phyloP scores from a whole-genome alignment of 2,888 invertebrate species.

The Nomada lathburiana region DNA sequence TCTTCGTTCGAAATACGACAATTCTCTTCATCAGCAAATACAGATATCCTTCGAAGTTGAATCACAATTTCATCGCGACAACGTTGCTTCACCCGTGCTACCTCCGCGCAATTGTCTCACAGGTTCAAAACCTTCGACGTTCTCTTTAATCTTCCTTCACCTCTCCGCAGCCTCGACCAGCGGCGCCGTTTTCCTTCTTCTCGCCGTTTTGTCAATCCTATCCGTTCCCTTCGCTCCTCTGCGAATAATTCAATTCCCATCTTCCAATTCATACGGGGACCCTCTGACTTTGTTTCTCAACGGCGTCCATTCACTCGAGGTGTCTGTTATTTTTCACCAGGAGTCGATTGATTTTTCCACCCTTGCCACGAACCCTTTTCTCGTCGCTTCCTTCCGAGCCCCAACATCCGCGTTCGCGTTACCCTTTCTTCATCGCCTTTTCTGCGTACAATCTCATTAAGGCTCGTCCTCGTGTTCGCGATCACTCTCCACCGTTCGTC shows the following conservation, averaged over 20 bases:
- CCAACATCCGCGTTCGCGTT: slow-evolving; percentile 15
- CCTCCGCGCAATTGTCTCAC: slow-evolving; percentile 20
- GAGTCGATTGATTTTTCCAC: slow-evolving; percentile 5
- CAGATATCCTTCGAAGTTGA: neutral
- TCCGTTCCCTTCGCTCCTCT: neutral
- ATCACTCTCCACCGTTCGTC: slow-evolving; percentile 60
- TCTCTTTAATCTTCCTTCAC: slow-evolving; percentile 26
- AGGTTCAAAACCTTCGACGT: slow-evolving; percentile 23
- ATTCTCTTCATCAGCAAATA: too few relatives aligned
- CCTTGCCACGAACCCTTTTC: neutral
- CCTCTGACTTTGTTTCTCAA: slow-evolving; percentile 7
- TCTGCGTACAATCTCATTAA: slow-evolving; percentile 47
- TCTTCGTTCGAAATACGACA: too few relatives aligned
- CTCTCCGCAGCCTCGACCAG: neutral
- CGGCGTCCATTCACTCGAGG: slow-evolving; percentile 8
- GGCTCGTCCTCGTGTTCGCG: slow-evolving; percentile 14
- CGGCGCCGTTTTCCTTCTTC: neutral
- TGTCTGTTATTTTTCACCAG: slow-evolving; percentile 10
- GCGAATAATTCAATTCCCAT: slow-evolving; percentile 44
- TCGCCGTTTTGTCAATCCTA: slow-evolving; percentile 5
- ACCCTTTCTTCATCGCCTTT: slow-evolving; percentile 31
- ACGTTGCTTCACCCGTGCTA: slow-evolving; percentile 1
- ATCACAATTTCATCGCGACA: slow-evolving; percentile 14
- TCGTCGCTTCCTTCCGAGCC: neutral
- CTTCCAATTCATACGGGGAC: neutral